Conservation (phyloP, 2,888 invertebrate genomes). For the Ethmia dodecea region DNA sequence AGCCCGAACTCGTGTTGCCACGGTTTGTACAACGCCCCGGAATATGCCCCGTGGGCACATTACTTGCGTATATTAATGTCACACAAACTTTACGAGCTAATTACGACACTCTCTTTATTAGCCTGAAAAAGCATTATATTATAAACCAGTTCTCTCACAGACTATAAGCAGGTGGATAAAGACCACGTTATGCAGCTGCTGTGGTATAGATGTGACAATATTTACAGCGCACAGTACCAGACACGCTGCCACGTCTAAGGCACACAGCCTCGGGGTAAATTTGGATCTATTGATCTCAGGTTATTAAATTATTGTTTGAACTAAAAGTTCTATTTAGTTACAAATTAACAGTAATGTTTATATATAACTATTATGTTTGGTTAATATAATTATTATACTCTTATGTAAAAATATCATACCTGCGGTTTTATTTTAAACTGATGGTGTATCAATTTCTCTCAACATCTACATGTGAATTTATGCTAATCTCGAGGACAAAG, state of each 20-base stretch:
- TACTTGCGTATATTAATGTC: not conserved
- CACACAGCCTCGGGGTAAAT: not conserved
- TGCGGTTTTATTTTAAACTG: no score
- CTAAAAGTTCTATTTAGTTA: no score
- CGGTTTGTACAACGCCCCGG: not conserved
- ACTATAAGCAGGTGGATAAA: constrained; percentile 2
- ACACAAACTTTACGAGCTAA: not conserved
- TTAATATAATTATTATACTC: no score
- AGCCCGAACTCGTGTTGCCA: not conserved
- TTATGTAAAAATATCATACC: no score
- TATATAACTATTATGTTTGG: no score
- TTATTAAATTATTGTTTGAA: no score
- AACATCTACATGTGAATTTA: no score
- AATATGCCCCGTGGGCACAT: constrained; percentile 1
- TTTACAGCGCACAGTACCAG: constrained; percentile 1
- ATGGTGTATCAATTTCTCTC: no score
- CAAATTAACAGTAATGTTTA: no score
- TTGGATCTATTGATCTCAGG: no score
- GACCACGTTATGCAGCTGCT: not conserved
- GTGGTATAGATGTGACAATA: not conserved
- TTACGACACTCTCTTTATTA: not conserved
- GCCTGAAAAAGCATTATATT: not conserved
- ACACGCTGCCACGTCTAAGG: not conserved
- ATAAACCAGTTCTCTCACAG: not conserved
- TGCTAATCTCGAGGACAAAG: no score